Percentiles rank a stretch among this genome's conserved stretches.
Conservation (phyloP, 37 sponge, comb jelly and placozoan species). For the Sycon ciliatum region DNA sequence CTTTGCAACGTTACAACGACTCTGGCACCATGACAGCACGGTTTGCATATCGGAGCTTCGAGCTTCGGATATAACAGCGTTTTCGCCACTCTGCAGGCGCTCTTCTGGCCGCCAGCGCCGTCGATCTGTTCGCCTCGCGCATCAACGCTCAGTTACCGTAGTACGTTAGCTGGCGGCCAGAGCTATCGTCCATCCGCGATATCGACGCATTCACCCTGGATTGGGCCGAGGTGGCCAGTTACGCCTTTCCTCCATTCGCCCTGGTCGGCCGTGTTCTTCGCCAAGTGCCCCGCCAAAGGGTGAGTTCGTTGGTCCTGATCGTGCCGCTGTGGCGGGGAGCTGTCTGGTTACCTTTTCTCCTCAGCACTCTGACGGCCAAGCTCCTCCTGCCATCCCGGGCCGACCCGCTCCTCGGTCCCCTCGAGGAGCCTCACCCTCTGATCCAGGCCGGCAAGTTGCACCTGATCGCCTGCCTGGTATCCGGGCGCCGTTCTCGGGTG, state of each 20-base stretch:
- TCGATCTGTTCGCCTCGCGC: conserved; percentile 47
- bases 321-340: conserved; percentile 30
- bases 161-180: conserved; percentile 38
- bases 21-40: no score
- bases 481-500: no score
- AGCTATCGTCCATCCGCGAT: conserved; percentile 29
- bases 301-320: conserved; percentile 17
- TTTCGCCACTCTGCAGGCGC: conserved; percentile 16
- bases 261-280: conserved; percentile 37
- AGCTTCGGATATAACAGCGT: not conserved
- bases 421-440: no score
- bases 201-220: conserved; percentile 26
- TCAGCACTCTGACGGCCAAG: conserved; percentile 9
- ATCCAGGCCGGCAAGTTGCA: no score
- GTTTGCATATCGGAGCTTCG: no score
- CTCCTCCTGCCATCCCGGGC: no score
- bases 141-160: conserved; percentile 36
- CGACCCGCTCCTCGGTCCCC: no score
- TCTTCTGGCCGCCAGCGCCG: conserved; percentile 1
- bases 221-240: conserved; percentile 20
- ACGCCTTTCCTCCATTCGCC: conserved; percentile 50
- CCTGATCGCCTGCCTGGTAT: no score
- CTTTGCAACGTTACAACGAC: no score
- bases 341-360: conserved; percentile 42
- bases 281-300: conserved; percentile 17